These are phyloP conservation scores for Drosophila cyrtoloma DNA, from an alignment of 2,888 invertebrate genomes.

Conservation along the genomic window DNA sequence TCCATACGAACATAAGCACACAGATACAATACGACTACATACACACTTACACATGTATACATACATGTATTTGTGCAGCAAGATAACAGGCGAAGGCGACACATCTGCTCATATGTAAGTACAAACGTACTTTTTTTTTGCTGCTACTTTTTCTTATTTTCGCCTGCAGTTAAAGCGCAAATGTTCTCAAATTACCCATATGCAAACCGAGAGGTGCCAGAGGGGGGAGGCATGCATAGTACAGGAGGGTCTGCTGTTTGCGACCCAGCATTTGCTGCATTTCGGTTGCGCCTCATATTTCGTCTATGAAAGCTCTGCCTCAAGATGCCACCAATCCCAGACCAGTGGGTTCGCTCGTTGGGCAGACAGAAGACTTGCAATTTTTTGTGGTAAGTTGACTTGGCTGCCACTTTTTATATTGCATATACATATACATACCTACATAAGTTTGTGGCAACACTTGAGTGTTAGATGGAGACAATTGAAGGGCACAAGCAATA, in stretches of 20 bases:
- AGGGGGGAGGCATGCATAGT: background rate
- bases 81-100: conserved; percentile 61
- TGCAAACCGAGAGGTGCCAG: conserved; percentile 38
- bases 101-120: conserved; percentile 65
- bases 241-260: conserved; percentile 57
- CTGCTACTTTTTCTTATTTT: conserved; percentile 59
- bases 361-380: conserved; percentile 28
- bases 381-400: conserved; percentile 66
- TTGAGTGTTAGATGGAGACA: conserved; percentile 48
- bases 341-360: conserved; percentile 10
- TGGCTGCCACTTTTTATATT: conserved; percentile 25
- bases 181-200: conserved; percentile 83
- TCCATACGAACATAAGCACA: conserved; percentile 49
- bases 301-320: conserved; percentile 71
- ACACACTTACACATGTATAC: conserved; percentile 1
- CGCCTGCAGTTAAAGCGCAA: conserved; percentile 71
- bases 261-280: conserved; percentile 61
- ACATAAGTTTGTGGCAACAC: conserved; percentile 24
- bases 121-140: conserved; percentile 29
- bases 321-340: conserved; percentile 64
- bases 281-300: conserved; percentile 78
- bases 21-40: conserved; percentile 7
- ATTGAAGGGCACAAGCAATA: conserved; percentile 61
- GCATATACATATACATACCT: background rate
- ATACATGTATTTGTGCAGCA: conserved; percentile 6